Evolutionary conservation across 2,797 vertebrate species (phyloP), one percentile per base, ranked within the genome.

Genomic region (Propithecus perrieri): DNA sequence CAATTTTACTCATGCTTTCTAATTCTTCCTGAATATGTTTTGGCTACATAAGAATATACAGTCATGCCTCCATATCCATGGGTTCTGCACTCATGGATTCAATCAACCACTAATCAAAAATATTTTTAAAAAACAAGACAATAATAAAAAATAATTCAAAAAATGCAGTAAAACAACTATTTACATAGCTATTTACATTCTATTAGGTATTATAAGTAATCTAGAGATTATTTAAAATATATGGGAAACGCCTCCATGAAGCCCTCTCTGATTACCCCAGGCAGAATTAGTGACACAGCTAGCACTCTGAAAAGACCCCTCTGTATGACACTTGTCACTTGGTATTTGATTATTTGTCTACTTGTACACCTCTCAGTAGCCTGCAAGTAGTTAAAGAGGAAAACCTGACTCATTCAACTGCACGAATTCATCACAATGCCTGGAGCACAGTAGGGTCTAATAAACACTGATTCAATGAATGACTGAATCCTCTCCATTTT

Each of bases 381-480:
- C 57, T 30, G 28, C 20, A 28, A 35, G 61, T 41, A 41, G n/a
- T 24, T 83, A 57, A 15, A n/a, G 26, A 63, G 50, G 61, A 12
- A 85, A 57, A 69, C 10, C 48, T 22, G 74, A 61, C 48, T 53
- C 26, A 48, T 4, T 53, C 81, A 35, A 17, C 81, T 33, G 7
- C n/a, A 61, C 38, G 4, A 72, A 7, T 3, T 63, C 24, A 26
- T n/a, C 79, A 18, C 15, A 59, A 33, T 35, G 59, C 24, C 74
- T 20, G 43, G 41, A 7, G 12, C 17, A 2, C 0, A 2, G 17
- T 5, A 30, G 24, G 71, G 15, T 41, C 55, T 35, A 35, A 20
- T 26, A 35, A 74, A 63, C 14, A 9, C 5, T 14, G 55, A 50
- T 24, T 26, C 50, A 83, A 50, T 14, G 48, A 81, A 55, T 17